A percentile compares a stretch with the other conserved stretches of the same genome.
phyloP scores from a whole-genome alignment of 2,888 invertebrate species.

The Yponomeuta plumbellus region DNA sequence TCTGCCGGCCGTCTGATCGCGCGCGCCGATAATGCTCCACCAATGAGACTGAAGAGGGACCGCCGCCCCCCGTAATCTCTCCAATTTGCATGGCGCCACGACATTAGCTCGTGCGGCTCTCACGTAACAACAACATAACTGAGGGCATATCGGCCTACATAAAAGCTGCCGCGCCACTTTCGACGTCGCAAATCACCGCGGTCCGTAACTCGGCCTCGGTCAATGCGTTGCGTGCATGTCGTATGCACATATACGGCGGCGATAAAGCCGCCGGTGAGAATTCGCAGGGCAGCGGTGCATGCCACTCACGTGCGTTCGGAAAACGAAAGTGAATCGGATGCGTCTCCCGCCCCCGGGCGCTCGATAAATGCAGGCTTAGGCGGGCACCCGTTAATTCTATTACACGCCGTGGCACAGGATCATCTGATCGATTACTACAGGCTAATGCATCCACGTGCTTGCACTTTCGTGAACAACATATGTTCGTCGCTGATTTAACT shows the following conservation, averaged over 20 bases:
- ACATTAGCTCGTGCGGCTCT: conserved; percentile 25
- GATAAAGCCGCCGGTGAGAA: conserved; percentile 68
- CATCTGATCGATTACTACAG: conserved; percentile 15
- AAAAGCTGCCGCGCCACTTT: conserved; percentile 75
- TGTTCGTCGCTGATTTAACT: neutral
- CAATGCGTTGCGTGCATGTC: conserved; percentile 70
- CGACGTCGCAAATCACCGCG: conserved; percentile 73
- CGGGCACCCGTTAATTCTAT: conserved; percentile 63
- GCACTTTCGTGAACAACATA: conserved; percentile 41
- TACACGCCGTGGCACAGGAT: conserved; percentile 53
- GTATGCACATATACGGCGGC: conserved; percentile 73
- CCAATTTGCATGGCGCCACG: conserved; percentile 9
- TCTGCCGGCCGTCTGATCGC: conserved; percentile 66
- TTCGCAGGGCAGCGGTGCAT: conserved; percentile 65
- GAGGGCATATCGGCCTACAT: conserved; percentile 67
- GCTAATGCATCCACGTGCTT: conserved; percentile 21
- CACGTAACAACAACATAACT: conserved; percentile 65
- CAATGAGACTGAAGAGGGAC: conserved; percentile 61
- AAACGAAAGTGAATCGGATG: conserved; percentile 71
- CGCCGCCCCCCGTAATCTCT: conserved; percentile 33
- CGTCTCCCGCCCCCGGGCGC: conserved; percentile 50
- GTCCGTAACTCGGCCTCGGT: conserved; percentile 72
- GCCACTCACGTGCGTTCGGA: conserved; percentile 66
- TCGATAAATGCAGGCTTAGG: conserved; percentile 66
- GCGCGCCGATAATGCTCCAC: conserved; percentile 61